Evolutionary conservation across 2,797 vertebrate species (phyloP).

Genomic region (Molothrus ater): DNA sequence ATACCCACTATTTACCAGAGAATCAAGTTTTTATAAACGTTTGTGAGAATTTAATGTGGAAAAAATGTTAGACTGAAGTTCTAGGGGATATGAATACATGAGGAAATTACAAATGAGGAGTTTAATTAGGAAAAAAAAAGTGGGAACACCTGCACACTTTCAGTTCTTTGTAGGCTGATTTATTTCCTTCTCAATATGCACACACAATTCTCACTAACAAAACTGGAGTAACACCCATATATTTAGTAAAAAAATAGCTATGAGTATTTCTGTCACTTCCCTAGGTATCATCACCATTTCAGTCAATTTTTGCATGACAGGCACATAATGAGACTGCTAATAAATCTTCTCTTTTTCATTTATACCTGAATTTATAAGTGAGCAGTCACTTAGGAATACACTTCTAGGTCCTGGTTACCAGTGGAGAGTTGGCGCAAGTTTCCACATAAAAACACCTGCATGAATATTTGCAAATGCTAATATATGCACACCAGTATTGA

Average conservation of each 20-base stretch:
- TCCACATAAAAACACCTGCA: not conserved
- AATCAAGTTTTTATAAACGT: not conserved
- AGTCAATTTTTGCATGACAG: not conserved
- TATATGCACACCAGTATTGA: not conserved
- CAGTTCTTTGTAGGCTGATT: not conserved
- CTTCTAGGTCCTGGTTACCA: not conserved
- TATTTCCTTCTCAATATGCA: not conserved
- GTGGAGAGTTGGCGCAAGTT: not conserved
- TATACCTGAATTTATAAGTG: conserved; percentile 23
- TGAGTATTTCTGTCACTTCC: not conserved
- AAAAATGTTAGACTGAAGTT: not conserved
- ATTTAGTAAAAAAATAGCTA: conserved; percentile 10
- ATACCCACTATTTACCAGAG: not conserved
- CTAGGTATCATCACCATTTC: not conserved
- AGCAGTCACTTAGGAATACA: not conserved
- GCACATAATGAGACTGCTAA: not conserved
- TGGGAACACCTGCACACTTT: not conserved
- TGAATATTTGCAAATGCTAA: not conserved
- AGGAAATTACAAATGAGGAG: conserved; percentile 12
- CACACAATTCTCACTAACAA: not conserved
- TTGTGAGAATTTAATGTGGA: not conserved
- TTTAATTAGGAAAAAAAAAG: conserved; percentile 47
- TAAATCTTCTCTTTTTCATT: conserved; percentile 11
- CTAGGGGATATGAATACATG: not conserved
- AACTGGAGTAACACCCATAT: not conserved